These are phyloP conservation scores for Enteromius paludinosus DNA, from an alignment of 2,797 vertebrate species.

Conservation along the genomic window DNA sequence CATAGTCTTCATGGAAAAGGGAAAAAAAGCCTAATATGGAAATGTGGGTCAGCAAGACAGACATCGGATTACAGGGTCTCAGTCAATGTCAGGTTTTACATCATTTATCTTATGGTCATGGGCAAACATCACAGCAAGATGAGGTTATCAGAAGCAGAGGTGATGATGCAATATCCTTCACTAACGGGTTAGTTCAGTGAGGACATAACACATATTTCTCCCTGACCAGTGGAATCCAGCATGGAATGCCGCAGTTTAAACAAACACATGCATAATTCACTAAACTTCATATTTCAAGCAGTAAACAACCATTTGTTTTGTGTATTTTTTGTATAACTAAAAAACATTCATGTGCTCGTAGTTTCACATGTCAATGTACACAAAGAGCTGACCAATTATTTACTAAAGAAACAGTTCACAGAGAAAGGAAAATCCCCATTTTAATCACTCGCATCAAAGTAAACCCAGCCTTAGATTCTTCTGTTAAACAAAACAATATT, in stretches of 20 bases:
- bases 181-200: not conserved
- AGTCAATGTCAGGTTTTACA: constrained; percentile 2
- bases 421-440: not conserved
- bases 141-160: not conserved
- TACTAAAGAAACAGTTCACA: not conserved
- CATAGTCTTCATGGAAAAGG: not conserved
- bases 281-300: not conserved
- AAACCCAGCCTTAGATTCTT: not conserved
- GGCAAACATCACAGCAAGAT: not conserved
- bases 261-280: not conserved
- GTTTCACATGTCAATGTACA: not conserved
- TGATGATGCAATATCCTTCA: not conserved
- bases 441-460: not conserved
- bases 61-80: constrained; percentile 3
- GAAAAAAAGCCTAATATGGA: not conserved
- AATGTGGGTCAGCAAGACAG: not conserved
- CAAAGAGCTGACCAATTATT: not conserved
- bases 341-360: not conserved
- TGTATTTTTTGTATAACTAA: not conserved
- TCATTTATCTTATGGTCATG: constrained; percentile 9
- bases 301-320: not conserved
- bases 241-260: constrained; percentile 23
- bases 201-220: constrained; percentile 6
- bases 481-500: not conserved
- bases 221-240: not conserved